phyloP scores from a whole-genome alignment of 1,140 invertebrate species.

The Pseudobourletiella spinata region DNA sequence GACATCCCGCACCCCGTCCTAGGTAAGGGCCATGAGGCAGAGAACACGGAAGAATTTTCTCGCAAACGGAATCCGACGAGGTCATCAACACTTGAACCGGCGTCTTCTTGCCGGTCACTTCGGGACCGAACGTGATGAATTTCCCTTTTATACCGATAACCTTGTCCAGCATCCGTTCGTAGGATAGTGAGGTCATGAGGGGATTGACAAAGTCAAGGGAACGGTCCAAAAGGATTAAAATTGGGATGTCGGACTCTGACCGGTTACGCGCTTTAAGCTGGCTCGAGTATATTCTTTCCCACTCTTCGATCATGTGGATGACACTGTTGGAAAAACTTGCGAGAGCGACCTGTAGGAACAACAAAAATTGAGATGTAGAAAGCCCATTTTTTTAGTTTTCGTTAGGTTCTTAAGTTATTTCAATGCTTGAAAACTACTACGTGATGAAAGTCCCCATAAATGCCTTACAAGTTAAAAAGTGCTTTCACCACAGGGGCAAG shows the following conservation, averaged over 20 bases:
- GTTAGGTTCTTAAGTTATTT: too few relatives aligned
- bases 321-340: conserved; percentile 22
- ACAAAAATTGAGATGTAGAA: too few relatives aligned
- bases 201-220: conserved; percentile 76
- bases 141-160: conserved; percentile 72
- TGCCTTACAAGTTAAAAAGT: conserved; percentile 32
- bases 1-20: conserved; percentile 47
- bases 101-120: conserved; percentile 43
- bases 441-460: conserved; percentile 35
- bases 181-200: conserved; percentile 83
- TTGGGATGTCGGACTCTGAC: conserved; percentile 23
- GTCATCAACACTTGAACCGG: conserved; percentile 55
- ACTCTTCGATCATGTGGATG: conserved; percentile 22
- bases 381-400: too few relatives aligned
- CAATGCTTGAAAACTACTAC: conserved; percentile 20
- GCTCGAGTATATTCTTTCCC: conserved; percentile 19
- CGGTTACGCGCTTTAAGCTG: conserved; percentile 16
- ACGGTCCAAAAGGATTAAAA: conserved; percentile 53
- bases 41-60: conserved; percentile 77
- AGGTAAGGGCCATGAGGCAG: conserved; percentile 65
- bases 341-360: conserved; percentile 30
- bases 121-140: conserved; percentile 56
- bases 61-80: conserved; percentile 62
- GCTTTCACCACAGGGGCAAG: conserved; percentile 26
- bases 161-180: conserved; percentile 85